phyloP scores from a whole-genome alignment of 2,113 vertebrate species.

The Passerina amoena region DNA sequence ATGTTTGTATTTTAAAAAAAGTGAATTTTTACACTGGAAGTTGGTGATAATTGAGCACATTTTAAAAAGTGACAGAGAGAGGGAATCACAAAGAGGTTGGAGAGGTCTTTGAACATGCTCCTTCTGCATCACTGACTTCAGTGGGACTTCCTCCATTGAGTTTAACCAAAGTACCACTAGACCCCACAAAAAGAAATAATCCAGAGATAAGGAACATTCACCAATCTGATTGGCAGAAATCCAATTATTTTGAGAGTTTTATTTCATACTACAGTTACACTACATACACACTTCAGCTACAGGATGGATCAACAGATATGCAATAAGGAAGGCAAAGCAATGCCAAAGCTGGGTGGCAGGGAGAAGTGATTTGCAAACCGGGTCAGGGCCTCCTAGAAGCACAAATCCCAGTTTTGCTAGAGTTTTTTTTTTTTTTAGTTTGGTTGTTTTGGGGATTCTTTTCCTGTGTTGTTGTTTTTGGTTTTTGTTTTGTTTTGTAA shows the following conservation, averaged over 20 bases:
- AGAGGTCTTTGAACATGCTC: not conserved
- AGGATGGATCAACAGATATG: not conserved
- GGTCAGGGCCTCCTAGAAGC: conserved; percentile 17
- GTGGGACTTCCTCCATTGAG: not conserved
- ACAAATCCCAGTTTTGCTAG: not conserved
- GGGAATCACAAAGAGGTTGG: not conserved
- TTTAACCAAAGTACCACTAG: not conserved
- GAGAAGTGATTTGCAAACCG: not conserved
- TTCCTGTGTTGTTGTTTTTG: not conserved
- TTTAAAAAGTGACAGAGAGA: not conserved
- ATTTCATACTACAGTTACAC: not conserved
- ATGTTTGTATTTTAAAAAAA: conserved; percentile 71
- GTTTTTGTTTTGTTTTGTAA: not conserved
- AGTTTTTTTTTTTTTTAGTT: not conserved
- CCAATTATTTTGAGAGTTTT: not conserved
- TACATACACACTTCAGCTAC: not conserved
- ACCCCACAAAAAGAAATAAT: not conserved
- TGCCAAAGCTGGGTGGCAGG: not conserved
- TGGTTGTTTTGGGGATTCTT: not conserved
- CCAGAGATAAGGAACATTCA: not conserved
- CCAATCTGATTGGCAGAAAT: not conserved
- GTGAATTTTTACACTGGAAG: conserved; percentile 72
- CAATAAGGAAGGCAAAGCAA: not conserved
- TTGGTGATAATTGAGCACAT: conserved; percentile 59
- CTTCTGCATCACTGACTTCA: not conserved